Evolutionary conservation across 2,888 invertebrate species (phyloP).

Genomic region (Stomorhina lunata): DNA sequence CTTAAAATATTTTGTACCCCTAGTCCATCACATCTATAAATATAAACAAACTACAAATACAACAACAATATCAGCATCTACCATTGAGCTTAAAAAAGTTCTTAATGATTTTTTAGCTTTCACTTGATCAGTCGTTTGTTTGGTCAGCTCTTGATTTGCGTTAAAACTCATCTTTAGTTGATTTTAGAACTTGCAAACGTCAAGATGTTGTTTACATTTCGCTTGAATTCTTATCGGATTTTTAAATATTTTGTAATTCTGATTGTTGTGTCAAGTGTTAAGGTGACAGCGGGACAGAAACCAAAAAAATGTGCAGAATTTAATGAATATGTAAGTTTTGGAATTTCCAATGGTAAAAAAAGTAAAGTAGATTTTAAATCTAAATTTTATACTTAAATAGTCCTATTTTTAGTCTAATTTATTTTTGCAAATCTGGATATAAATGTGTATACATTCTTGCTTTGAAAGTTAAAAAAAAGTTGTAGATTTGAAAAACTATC

Average conservation of each 20-base stretch:
- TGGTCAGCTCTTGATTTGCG: slow-evolving; percentile 23
- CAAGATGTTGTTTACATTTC: slow-evolving; percentile 60
- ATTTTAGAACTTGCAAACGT: slow-evolving; percentile 29
- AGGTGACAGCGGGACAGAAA: slow-evolving; percentile 34
- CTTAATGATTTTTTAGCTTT: neutral
- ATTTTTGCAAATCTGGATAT: no score
- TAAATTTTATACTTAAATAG: no score
- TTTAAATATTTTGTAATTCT: slow-evolving; percentile 58
- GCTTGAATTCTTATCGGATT: slow-evolving; percentile 39
- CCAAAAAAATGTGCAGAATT: slow-evolving; percentile 67
- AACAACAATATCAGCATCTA: neutral
- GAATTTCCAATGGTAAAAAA: neutral
- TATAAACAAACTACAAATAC: neutral
- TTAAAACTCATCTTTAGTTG: slow-evolving; percentile 69
- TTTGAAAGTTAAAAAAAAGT: no score
- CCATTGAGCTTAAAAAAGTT: neutral
- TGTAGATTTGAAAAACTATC: no score
- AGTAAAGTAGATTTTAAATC: neutral
- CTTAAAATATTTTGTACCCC: no score
- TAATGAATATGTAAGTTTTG: slow-evolving; percentile 73
- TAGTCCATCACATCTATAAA: neutral
- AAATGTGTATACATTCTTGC: no score
- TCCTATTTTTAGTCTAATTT: no score
- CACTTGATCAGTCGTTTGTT: slow-evolving; percentile 14
- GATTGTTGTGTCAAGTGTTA: slow-evolving; percentile 35